A percentile compares a stretch with the other conserved stretches of the same genome.
These are phyloP conservation scores for Antennarius striatus DNA, from an alignment of 2,113 vertebrate genomes.

Conservation along the genomic window DNA sequence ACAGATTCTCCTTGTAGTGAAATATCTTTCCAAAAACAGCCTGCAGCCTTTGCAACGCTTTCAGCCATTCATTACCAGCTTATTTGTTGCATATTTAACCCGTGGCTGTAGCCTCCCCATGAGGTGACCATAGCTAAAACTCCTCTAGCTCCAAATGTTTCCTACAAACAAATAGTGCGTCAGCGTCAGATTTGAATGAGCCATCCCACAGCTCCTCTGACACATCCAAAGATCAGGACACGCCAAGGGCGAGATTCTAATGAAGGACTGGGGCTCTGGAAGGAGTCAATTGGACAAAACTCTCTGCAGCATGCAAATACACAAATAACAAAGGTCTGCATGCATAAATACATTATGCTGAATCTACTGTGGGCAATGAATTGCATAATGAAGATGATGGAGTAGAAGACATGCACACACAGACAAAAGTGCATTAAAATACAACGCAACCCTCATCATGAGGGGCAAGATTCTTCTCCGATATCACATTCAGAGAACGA, in stretches of 20 bases:
- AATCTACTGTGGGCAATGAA: background rate
- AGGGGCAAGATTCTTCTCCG: background rate
- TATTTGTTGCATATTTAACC: no score
- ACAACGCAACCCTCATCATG: background rate
- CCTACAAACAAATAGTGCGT: background rate
- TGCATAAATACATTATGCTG: background rate
- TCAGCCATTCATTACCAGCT: no score
- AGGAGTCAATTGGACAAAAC: constrained; percentile 16
- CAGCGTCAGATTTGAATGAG: constrained; percentile 31
- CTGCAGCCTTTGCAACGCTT: no score
- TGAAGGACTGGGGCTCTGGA: constrained; percentile 5
- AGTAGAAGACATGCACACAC: background rate
- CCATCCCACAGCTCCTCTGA: constrained; percentile 25
- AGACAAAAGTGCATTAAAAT: background rate
- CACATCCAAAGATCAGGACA: constrained; percentile 64
- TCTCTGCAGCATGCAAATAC: constrained; percentile 1
- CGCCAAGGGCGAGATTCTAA: constrained; percentile 28
- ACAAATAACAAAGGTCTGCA: background rate
- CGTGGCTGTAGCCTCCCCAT: background rate
- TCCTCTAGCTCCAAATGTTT: background rate
- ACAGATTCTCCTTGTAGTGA: no score
- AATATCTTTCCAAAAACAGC: no score
- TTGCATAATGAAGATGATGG: background rate
- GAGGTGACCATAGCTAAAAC: background rate
- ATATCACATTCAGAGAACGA: constrained; percentile 22